Percentiles rank a stretch among this genome's conserved stretches.
Conservation (phyloP, 2,797 vertebrate genomes). For the Erithacus rubecula region DNA sequence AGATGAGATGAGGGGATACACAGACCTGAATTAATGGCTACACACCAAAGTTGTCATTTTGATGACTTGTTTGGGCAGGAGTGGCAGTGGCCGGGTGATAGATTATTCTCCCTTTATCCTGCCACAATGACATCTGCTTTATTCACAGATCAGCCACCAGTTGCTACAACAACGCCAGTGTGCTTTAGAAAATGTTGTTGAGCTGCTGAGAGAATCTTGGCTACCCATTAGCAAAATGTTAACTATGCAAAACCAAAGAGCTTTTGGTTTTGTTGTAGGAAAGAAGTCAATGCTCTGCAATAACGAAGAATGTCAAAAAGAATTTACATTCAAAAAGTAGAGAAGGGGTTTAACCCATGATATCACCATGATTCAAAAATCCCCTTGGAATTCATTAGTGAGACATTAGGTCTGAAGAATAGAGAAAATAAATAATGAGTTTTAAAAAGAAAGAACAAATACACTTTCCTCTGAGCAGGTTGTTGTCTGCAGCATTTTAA, state of each 20-base stretch:
- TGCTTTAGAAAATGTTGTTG: slow-evolving; percentile 86
- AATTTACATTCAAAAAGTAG: slow-evolving; percentile 84
- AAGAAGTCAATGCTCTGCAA: slow-evolving; percentile 71
- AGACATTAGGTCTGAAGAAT: slow-evolving; percentile 50
- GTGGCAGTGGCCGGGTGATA: slow-evolving; percentile 79
- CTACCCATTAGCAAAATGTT: slow-evolving; percentile 82
- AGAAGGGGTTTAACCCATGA: slow-evolving; percentile 66
- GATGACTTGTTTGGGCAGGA: slow-evolving; percentile 86
- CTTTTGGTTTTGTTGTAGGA: slow-evolving; percentile 81
- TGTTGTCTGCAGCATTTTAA: slow-evolving; percentile 43
- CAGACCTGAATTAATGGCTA: slow-evolving; percentile 68
- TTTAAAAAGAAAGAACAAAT: slow-evolving; percentile 62
- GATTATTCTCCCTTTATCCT: slow-evolving; percentile 75
- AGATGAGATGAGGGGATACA: slow-evolving; percentile 52
- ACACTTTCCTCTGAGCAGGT: slow-evolving; percentile 39
- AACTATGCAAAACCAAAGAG: slow-evolving; percentile 88
- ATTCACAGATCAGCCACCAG: slow-evolving; percentile 84
- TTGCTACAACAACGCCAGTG: slow-evolving; percentile 87
- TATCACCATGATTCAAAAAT: slow-evolving; percentile 71
- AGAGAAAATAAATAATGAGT: slow-evolving; percentile 66
- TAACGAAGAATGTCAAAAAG: slow-evolving; percentile 82
- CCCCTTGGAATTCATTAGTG: slow-evolving; percentile 60
- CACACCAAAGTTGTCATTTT: slow-evolving; percentile 77
- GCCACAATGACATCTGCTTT: slow-evolving; percentile 87
- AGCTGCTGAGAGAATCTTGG: slow-evolving; percentile 82